Conservation (phyloP, 2,888 invertebrate genomes). For the Sisyra nigra region DNA sequence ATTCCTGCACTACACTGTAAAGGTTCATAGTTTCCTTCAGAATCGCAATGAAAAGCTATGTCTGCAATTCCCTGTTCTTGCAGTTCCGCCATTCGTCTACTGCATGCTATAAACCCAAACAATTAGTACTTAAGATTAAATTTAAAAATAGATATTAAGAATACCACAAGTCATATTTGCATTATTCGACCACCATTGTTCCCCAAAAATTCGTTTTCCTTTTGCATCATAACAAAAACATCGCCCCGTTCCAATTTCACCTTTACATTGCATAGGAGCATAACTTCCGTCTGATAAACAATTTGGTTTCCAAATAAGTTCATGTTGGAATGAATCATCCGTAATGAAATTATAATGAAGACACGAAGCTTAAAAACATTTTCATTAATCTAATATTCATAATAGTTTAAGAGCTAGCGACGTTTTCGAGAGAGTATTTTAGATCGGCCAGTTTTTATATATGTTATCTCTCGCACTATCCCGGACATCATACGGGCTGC, state of each 20-base stretch:
- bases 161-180: slow-evolving; percentile 50
- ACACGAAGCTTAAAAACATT: slow-evolving; percentile 13
- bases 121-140: too few relatives aligned
- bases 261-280: slow-evolving; percentile 50
- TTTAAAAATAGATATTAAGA: slow-evolving; percentile 13
- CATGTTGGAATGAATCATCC: slow-evolving; percentile 2
- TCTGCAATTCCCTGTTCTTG: slow-evolving; percentile 26
- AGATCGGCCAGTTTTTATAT: too few relatives aligned
- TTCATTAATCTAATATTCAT: slow-evolving; percentile 9
- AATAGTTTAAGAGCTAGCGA: too few relatives aligned
- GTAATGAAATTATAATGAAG: slow-evolving; percentile 11
- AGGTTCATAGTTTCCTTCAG: slow-evolving; percentile 46
- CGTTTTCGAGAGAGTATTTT: too few relatives aligned
- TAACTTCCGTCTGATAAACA: slow-evolving; percentile 41
- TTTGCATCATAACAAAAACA: slow-evolving; percentile 46
- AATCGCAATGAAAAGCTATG: slow-evolving; percentile 45
- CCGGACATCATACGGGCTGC: too few relatives aligned
- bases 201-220: slow-evolving; percentile 48
- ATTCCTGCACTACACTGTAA: slow-evolving; percentile 49
- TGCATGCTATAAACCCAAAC: slow-evolving; percentile 34
- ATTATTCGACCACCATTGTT: slow-evolving; percentile 38
- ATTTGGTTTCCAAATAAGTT: slow-evolving; percentile 23
- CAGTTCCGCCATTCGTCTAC: slow-evolving; percentile 37
- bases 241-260: slow-evolving; percentile 40
- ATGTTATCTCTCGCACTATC: too few relatives aligned